Evolutionary conservation across 2,888 invertebrate genomes (phyloP).

Genomic region (Hermaeophaga mercurialis): DNA sequence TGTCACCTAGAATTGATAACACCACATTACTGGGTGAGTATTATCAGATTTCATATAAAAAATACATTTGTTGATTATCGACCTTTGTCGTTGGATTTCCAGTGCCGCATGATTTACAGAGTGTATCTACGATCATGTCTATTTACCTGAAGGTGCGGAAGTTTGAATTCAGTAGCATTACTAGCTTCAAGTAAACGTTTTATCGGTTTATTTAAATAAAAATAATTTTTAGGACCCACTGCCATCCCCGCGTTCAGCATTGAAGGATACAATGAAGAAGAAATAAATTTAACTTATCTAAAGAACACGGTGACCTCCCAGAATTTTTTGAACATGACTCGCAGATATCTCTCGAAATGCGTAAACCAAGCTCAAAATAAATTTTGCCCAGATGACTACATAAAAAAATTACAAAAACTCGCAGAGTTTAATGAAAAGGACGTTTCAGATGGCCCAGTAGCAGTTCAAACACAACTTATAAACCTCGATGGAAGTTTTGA

Average conservation of each 20-base stretch:
- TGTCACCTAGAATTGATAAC: slow-evolving; percentile 92
- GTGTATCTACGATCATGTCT: no score
- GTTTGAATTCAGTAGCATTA: no score
- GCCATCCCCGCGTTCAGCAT: slow-evolving; percentile 89
- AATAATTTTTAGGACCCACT: slow-evolving; percentile 86
- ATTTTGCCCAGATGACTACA: slow-evolving; percentile 64
- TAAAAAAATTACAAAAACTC: slow-evolving; percentile 50
- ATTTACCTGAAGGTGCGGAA: no score
- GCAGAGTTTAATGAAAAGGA: slow-evolving; percentile 23
- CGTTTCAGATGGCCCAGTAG: slow-evolving; percentile 71
- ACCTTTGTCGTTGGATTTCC: no score
- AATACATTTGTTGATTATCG: no score
- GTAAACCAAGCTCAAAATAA: slow-evolving; percentile 80
- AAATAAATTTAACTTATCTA: slow-evolving; percentile 68
- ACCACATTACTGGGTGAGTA: slow-evolving; percentile 76
- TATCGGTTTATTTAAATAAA: no score
- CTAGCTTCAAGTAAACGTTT: no score
- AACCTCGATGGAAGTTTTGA: slow-evolving; percentile 81
- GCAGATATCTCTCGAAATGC: slow-evolving; percentile 78
- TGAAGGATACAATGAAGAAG: slow-evolving; percentile 78
- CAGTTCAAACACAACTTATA: slow-evolving; percentile 93
- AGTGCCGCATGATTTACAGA: no score
- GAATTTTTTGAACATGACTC: slow-evolving; percentile 79
- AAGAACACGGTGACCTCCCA: slow-evolving; percentile 69
- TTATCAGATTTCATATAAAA: neutral